These are phyloP conservation scores for Opisthograptis luteolata DNA, from an alignment of 2,888 invertebrate genomes.

Conservation along the genomic window DNA sequence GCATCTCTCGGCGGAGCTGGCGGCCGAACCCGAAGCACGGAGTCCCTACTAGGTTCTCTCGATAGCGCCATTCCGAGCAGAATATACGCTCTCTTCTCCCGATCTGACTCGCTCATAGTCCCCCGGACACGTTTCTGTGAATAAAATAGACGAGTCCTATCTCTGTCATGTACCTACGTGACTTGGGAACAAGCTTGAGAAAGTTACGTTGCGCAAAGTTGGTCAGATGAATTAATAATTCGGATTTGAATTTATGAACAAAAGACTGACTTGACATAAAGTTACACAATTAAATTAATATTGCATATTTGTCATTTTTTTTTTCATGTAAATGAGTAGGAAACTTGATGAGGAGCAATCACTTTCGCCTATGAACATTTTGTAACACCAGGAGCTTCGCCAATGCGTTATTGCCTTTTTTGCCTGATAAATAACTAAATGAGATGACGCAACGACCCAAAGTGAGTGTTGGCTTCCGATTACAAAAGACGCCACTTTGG, in stretches of 20 bases:
- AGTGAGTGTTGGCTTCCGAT: no score
- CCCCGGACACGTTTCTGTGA: constrained; percentile 67
- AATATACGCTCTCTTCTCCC: constrained; percentile 72
- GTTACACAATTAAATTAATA: no score
- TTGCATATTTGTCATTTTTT: no score
- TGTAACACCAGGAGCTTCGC: no score
- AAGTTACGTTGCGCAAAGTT: constrained; percentile 4
- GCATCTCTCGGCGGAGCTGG: constrained; percentile 67
- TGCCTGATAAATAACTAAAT: no score
- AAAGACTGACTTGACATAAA: neutral
- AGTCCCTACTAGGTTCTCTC: constrained; percentile 72
- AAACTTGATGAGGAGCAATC: no score
- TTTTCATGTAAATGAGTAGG: no score
- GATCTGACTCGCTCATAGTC: constrained; percentile 69
- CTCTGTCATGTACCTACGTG: constrained; percentile 47
- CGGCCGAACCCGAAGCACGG: constrained; percentile 67
- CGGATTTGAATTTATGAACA: neutral
- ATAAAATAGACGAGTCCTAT: constrained; percentile 42
- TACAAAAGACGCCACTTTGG: no score
- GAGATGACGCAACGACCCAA: no score
- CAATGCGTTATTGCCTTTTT: no score
- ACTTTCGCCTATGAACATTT: no score
- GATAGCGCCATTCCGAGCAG: constrained; percentile 72
- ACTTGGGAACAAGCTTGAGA: constrained; percentile 37
- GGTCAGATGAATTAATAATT: neutral